Base-by-base conservation (phyloP, 2,113 vertebrate species). In the Chaetorhynchus papuensis region DNA sequence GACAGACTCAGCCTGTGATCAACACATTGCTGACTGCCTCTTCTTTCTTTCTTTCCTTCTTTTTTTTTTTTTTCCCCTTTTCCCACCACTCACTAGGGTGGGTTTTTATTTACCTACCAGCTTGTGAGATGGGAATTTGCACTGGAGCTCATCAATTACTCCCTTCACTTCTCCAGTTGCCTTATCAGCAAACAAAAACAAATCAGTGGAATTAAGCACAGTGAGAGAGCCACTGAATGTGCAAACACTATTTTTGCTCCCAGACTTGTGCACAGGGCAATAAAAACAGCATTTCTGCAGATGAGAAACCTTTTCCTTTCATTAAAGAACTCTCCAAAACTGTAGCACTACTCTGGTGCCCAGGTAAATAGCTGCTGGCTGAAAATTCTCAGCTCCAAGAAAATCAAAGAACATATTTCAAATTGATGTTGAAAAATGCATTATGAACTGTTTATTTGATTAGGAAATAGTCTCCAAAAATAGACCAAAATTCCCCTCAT, bases 171-270 rank as follows among this genome's bases (percentile, higher is more conserved):
- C 57, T 89, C 47, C 68, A 87, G 72, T 74, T 31, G 6, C 30
- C 56, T 84, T 72, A 89, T 87, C 78, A 93, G 63, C 81, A 89
- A 84, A 81, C 52, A 76, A 86, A 96, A 94, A 45, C 57, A 89
- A 87, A 69, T 65, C 50, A 30, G 15, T 56, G 28, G 37, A 93
- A 45, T 65, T 65, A 92, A 90, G 30, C 41, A 54, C n/a, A 80
- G 35, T 47, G 19, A 86, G 30, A 92, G 42, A 77, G 68, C 18
- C 79, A 76, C 66, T 60, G 80, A 77, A 86, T 31, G 30, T 63
- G 15, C 30, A 70, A 81, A 86, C 24, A 50, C 35, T 47, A 6
- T 41, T 95, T 90, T 83, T 83, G 19, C n/a, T 88, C 10, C 2
- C 18, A 33, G 9, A 45, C 14, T 74, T 81, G 13, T 63, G 7